These are phyloP conservation scores for Ornithoptera alexandrae DNA, from an alignment of 2,888 invertebrate genomes.

Conservation along the genomic window DNA sequence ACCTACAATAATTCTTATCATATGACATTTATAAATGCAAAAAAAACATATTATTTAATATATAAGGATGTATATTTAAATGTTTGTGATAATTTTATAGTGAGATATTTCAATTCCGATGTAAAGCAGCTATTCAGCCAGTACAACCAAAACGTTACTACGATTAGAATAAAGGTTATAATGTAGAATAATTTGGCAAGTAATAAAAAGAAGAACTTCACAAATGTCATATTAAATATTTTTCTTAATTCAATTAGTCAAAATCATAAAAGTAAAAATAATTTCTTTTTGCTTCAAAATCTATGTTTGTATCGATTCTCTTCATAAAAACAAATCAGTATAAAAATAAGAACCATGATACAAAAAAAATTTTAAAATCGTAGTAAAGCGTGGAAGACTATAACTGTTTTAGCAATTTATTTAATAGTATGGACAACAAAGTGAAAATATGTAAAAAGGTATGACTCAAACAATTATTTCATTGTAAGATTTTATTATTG, in stretches of 20 bases:
- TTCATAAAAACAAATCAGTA: background rate
- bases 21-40: no score
- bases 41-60: no score
- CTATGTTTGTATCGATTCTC: background rate
- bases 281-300: background rate
- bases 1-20: no score
- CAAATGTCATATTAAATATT: background rate
- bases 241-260: background rate
- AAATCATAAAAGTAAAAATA: background rate
- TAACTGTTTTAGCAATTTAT: background rate
- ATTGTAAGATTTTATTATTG: background rate
- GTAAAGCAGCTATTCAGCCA: background rate
- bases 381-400: background rate
- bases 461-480: background rate
- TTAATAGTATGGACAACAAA: conserved; percentile 10
- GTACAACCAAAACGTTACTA: background rate
- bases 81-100: background rate
- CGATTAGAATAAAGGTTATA: background rate
- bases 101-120: background rate
- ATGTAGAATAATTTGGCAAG: background rate
- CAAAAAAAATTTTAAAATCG: background rate
- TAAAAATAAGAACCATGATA: background rate
- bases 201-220: conserved; percentile 11
- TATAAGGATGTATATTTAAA: no score
- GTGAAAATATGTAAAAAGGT: conserved; percentile 10